phyloP scores from a whole-genome alignment of 1,140 invertebrate genomes.

The Tetranychus cinnabarinus region DNA sequence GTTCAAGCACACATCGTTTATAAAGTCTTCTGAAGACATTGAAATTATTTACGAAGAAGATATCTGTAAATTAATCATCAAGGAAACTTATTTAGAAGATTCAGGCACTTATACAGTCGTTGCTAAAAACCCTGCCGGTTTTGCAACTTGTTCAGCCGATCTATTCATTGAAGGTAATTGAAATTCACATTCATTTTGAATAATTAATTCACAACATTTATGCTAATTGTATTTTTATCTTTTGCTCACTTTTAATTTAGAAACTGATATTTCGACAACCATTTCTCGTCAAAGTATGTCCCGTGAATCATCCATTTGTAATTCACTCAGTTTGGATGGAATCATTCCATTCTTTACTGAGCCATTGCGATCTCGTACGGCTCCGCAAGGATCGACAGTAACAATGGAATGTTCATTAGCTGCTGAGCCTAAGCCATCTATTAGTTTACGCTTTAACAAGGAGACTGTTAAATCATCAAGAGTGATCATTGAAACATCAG shows the following conservation, averaged over 20 bases:
- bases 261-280: constrained; percentile 47
- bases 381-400: neutral
- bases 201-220: too few species aligned
- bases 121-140: constrained; percentile 79
- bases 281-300: constrained; percentile 54
- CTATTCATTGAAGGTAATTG: constrained; percentile 32
- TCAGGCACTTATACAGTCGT: constrained; percentile 87
- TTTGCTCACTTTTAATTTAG: constrained; percentile 52
- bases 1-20: constrained; percentile 76
- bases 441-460: constrained; percentile 53
- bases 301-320: constrained; percentile 63
- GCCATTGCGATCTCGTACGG: constrained; percentile 44
- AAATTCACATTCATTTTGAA: neutral
- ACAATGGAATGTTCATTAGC: constrained; percentile 43
- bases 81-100: constrained; percentile 89
- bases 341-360: constrained; percentile 76
- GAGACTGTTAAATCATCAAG: constrained; percentile 39
- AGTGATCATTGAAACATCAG: constrained; percentile 41
- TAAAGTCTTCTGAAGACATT: constrained; percentile 34
- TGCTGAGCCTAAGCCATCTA: constrained; percentile 48
- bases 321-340: constrained; percentile 49
- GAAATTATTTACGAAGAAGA: constrained; percentile 79
- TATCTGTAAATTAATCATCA: constrained; percentile 72
- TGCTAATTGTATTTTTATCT: neutral
- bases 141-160: constrained; percentile 70